Evolutionary conservation across 2,888 invertebrate genomes (phyloP), one percentile per base, ranked within the genome.

Genomic region (Achlya flavicornis): DNA sequence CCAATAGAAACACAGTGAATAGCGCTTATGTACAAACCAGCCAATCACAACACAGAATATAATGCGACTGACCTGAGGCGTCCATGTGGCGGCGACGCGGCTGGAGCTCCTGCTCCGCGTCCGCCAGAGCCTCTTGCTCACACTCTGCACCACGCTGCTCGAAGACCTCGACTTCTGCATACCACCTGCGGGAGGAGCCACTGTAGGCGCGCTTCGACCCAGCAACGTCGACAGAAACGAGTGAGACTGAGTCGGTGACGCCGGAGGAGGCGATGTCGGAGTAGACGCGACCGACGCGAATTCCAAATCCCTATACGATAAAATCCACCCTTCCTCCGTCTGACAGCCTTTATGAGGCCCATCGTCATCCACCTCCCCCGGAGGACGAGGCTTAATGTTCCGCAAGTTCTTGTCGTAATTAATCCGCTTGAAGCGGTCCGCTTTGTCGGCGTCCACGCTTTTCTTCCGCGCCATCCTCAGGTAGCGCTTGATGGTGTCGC

Each of bases 101-200:
- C 96, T 96, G 76, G 97, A 96, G 83, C 97, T 97, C 84, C 98
- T 97, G 76, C 97, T 97, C 80, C 98, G 94, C 75, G 97, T 96
- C 83, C 96, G 95, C 96, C 97, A 98, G 83, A 98, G 96, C 88
- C 97, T 96, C 93, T 97, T 97, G 83, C 97, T 96, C 77, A 97
- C 97, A 87, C 97, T 95, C 86, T 97, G 97, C 85, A 97, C 96
- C 86, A 97, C 97, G 92, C 97, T 97, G 84, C 97, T 97, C 75
- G 97, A 97, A 38, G 97, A 97, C 89, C 97, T 97, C 81, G 97
- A 97, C 94, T 97, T 98, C 95, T 97, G 97, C 97, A 97, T 97
- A 87, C 95, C 95, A 92, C 96, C 95, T 92, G 95, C 89, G 80
- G 94, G 87, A 68, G 87, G 83, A 79, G 85, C 81, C 68, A 85